Evolutionary conservation across 2,888 invertebrate genomes (phyloP), one percentile per base, ranked within the genome.

Genomic region (Zelleria hepariella): DNA sequence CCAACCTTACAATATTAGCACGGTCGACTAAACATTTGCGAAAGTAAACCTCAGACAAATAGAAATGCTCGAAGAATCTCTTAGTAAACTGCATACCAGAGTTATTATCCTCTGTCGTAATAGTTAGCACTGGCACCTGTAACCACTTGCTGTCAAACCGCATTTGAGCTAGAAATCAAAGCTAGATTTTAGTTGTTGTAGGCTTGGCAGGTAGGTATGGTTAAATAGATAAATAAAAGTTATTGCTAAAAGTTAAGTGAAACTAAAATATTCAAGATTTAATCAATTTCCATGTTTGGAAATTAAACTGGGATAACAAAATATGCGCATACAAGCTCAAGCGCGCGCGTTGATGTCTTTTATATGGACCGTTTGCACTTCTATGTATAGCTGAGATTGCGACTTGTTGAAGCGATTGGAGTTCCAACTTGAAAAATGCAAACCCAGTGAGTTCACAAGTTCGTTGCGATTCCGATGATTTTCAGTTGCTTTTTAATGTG

Each of bases 311-410:
- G 10, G 7, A 7, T 26, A 48, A 48, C n/a, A 25, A 54, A 26
- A 54, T 54, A 42, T 42, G 32, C 4, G 15, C 32, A 42, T 25
- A n/a, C 2, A 25, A 26, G 27, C 26, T n/a, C 27, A 6, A 10
- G 51, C 54, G 54, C 54, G 26, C 26, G 15, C 54, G 54, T 54
- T 54, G 24, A 54, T 25, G 54, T 54, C 54, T 54, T 54, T 54
- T 25, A 26, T 26, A 4, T 25, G 25, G 54, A n/a, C 2, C 51
- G 23, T 8, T 51, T 7, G 23, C 51, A 21, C 8, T n/a, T n/a
- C n/a, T n/a, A n/a, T n/a, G n/a, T n/a, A n/a, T n/a, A n/a, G n/a
- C n/a, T n/a, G n/a, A n/a, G n/a, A n/a, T n/a, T n/a, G n/a, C n/a
- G n/a, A n/a, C n/a, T n/a, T n/a, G n/a, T n/a, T n/a, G n/a, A n/a